Evolutionary conservation across 2,888 invertebrate genomes (phyloP).

Genomic region (Epirrhoe tristata): DNA sequence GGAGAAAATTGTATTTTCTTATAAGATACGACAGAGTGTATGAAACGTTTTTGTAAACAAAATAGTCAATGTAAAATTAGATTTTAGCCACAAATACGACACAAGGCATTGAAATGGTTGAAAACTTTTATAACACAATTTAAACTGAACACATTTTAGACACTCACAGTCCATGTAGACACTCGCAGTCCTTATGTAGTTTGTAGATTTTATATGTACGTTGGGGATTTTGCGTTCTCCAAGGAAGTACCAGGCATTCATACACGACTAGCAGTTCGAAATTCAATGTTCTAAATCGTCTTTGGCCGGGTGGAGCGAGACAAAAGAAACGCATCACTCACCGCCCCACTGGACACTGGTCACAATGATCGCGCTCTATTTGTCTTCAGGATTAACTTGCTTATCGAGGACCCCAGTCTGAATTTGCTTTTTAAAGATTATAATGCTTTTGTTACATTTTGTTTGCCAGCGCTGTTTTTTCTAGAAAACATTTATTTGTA

Average conservation of each 20-base stretch:
- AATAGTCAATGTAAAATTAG: not conserved
- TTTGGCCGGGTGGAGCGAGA: constrained; percentile 67
- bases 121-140: too few relatives aligned
- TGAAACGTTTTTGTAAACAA: not conserved
- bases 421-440: constrained; percentile 58
- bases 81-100: too few relatives aligned
- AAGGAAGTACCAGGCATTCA: constrained; percentile 12
- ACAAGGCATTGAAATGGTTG: too few relatives aligned
- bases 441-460: constrained; percentile 42
- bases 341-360: constrained; percentile 66
- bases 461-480: not conserved
- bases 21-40: not conserved
- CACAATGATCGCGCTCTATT: constrained; percentile 77
- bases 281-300: constrained; percentile 76
- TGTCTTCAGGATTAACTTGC: constrained; percentile 82
- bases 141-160: too few relatives aligned
- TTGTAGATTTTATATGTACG: too few relatives aligned
- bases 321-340: constrained; percentile 84
- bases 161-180: too few relatives aligned
- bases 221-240: not conserved
- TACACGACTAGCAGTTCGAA: constrained; percentile 44
- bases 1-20: constrained; percentile 18
- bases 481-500: not conserved
- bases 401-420: constrained; percentile 61
- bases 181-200: too few relatives aligned